A percentile compares a stretch with the other conserved stretches of the same genome.
These are phyloP conservation scores for Oikopleura albicans DNA, from an alignment of 23 tunicate genomes.

Conservation along the genomic window DNA sequence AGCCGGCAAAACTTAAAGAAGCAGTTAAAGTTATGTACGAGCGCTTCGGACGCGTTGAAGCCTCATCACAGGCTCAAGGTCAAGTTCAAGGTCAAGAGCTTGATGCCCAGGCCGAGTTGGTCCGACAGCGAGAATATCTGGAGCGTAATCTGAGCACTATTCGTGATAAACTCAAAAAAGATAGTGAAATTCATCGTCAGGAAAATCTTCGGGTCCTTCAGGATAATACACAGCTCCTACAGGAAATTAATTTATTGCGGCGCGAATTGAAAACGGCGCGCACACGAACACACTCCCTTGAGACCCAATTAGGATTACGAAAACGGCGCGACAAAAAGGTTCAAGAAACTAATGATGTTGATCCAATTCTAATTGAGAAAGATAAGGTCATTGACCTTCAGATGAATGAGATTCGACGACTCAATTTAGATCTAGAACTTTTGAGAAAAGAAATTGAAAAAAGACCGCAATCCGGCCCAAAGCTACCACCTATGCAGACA, in stretches of 20 bases:
- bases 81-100: slow-evolving; percentile 50
- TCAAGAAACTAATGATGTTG: neutral
- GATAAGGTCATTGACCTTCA: slow-evolving; percentile 2
- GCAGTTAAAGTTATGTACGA: slow-evolving; percentile 52
- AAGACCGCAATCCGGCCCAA: neutral
- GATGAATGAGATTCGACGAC: neutral
- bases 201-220: slow-evolving; percentile 93
- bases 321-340: slow-evolving; percentile 3
- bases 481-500: neutral
- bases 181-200: slow-evolving; percentile 75
- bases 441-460: neutral
- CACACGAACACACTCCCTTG: slow-evolving; percentile 43
- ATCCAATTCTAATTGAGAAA: neutral
- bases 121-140: slow-evolving; percentile 84
- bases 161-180: slow-evolving; percentile 71
- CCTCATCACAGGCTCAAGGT: slow-evolving; percentile 18
- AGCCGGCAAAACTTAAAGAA: slow-evolving; percentile 81
- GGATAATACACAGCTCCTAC: slow-evolving; percentile 72
- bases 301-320: slow-evolving; percentile 36
- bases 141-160: slow-evolving; percentile 69
- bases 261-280: slow-evolving; percentile 64
- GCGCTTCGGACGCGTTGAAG: slow-evolving; percentile 18
- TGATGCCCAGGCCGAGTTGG: slow-evolving; percentile 76
- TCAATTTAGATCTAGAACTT: neutral
- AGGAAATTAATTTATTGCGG: slow-evolving; percentile 86